phyloP scores from a whole-genome alignment of 2,797 vertebrate species.

The Characodon lateralis region DNA sequence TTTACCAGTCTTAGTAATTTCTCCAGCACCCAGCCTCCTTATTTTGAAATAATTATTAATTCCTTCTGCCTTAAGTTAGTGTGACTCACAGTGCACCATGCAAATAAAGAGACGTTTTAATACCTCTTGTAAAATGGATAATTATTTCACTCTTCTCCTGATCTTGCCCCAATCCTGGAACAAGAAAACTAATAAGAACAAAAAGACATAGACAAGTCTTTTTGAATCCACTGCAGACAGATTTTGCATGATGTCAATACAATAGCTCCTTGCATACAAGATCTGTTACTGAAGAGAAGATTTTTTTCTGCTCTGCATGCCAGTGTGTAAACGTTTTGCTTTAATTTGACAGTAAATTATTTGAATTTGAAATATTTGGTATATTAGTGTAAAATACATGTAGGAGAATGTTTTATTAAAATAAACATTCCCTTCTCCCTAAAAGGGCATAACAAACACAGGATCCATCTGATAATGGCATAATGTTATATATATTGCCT shows the following conservation, averaged over 20 bases:
- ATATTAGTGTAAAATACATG: not conserved
- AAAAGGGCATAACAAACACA: constrained; percentile 15
- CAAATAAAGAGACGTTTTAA: constrained; percentile 41
- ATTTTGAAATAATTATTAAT: constrained; percentile 41
- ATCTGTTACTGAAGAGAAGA: constrained; percentile 34
- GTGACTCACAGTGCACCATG: constrained; percentile 37
- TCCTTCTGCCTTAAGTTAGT: constrained; percentile 41
- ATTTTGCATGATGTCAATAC: constrained; percentile 20
- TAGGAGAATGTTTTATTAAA: constrained; percentile 9
- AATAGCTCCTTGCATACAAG: constrained; percentile 32
- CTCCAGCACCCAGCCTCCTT: constrained; percentile 36
- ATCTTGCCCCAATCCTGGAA: constrained; percentile 60
- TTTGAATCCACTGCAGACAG: constrained; percentile 20
- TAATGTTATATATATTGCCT: constrained; percentile 21
- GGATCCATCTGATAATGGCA: constrained; percentile 18
- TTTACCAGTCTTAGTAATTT: constrained; percentile 53
- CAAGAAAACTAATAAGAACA: constrained; percentile 24
- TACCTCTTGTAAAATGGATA: constrained; percentile 44
- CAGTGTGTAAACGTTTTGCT: constrained; percentile 13
- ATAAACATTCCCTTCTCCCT: constrained; percentile 12
- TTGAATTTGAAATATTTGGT: not conserved
- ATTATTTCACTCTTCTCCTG: constrained; percentile 43
- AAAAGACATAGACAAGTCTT: constrained; percentile 5
- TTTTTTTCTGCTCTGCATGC: constrained; percentile 22
- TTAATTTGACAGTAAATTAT: constrained; percentile 6